phyloP scores from a whole-genome alignment of 2,888 invertebrate species.

The Troglohyphantes excavatus region DNA sequence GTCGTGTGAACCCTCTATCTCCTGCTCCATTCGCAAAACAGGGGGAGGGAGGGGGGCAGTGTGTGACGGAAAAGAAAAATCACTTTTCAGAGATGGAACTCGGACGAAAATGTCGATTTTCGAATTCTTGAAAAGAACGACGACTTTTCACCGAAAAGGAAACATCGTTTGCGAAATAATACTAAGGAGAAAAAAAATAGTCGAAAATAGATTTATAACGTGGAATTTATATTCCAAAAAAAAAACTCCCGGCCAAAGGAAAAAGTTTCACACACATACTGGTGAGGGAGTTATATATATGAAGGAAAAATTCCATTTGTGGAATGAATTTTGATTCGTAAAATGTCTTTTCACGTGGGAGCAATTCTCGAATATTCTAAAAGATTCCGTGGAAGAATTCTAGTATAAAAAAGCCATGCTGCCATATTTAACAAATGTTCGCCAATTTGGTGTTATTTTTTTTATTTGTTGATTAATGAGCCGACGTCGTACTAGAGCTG shows the following conservation, averaged over 20 bases:
- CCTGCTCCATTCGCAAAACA: too few species aligned
- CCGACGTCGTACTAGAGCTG: too few species aligned
- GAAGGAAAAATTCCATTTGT: conserved; percentile 12
- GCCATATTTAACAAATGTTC: too few species aligned
- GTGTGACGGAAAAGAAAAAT: too few species aligned
- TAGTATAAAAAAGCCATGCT: too few species aligned
- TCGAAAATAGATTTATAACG: neutral
- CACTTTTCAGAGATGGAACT: neutral
- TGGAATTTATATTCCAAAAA: conserved; percentile 12
- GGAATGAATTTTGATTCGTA: conserved; percentile 37
- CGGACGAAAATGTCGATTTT: neutral
- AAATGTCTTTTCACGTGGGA: conserved; percentile 15
- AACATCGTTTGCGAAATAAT: neutral
- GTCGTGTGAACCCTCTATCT: too few species aligned
- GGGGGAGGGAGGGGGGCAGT: too few species aligned
- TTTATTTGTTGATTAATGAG: too few species aligned
- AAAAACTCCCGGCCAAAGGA: too few species aligned
- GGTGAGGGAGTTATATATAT: neutral
- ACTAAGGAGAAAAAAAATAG: neutral
- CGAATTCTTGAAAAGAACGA: neutral
- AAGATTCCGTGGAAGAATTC: too few species aligned
- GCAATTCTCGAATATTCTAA: conserved; percentile 22
- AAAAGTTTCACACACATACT: conserved; percentile 26
- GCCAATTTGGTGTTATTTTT: too few species aligned
- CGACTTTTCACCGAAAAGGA: neutral